Percentiles rank a stretch among this genome's conserved stretches.
phyloP scores from a whole-genome alignment of 2,888 invertebrate species.

The Erebia palarica region DNA sequence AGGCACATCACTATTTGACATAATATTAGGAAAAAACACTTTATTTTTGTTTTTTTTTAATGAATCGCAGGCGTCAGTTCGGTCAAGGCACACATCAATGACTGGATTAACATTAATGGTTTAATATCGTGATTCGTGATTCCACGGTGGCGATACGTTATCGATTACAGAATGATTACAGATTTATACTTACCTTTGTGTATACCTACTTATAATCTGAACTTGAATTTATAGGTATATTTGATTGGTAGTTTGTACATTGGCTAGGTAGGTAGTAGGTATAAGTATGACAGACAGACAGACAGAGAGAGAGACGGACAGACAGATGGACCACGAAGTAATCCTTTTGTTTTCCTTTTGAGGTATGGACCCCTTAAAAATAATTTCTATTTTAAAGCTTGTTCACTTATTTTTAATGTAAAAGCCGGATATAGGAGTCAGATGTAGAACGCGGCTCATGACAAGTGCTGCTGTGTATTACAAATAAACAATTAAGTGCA shows the following conservation, averaged over 20 bases:
- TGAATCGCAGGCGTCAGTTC: conserved; percentile 2
- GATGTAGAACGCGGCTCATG: conserved; percentile 2
- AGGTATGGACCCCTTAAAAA: too few species aligned
- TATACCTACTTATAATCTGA: conserved; percentile 2
- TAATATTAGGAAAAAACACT: conserved; percentile 3
- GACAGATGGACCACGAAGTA: too few species aligned
- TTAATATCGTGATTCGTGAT: conserved; percentile 24
- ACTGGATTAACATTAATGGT: conserved; percentile 34
- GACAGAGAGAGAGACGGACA: too few species aligned
- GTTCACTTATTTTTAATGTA: neutral
- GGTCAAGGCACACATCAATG: conserved; percentile 6
- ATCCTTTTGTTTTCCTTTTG: too few species aligned
- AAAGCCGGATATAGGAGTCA: conserved; percentile 4
- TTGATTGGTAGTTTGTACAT: too few species aligned
- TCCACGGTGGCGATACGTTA: conserved; percentile 34
- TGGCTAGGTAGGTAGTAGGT: too few species aligned
- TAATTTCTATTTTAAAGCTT: too few species aligned
- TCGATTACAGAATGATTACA: conserved; percentile 34
- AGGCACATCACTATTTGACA: conserved; percentile 28
- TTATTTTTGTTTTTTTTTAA: conserved; percentile 3
- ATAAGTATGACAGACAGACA: too few species aligned
- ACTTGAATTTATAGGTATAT: neutral
- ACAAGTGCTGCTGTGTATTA: conserved; percentile 6
- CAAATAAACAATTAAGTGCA: neutral
- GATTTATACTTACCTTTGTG: conserved; percentile 8